Evolutionary conservation across 2,113 vertebrate species (phyloP).

Genomic region (Eclectus roratus): DNA sequence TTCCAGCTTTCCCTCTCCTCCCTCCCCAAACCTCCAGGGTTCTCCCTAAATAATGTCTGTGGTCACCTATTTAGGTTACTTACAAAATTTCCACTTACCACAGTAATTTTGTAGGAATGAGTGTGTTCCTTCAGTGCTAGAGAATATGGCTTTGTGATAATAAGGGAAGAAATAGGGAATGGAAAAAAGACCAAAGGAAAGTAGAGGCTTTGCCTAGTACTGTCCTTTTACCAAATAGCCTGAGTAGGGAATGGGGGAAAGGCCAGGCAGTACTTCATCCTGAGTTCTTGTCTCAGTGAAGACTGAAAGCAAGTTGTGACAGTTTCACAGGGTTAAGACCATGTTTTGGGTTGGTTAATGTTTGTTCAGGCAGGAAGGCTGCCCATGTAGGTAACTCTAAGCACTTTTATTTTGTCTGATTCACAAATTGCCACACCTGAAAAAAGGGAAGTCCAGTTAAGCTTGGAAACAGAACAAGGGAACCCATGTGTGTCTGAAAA

Average conservation of each 20-base stretch:
- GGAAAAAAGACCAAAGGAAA: neutral
- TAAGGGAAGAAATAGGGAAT: neutral
- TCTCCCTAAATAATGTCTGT: slow-evolving; percentile 36
- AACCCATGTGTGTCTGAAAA: neutral
- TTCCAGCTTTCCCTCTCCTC: neutral
- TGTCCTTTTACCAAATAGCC: neutral
- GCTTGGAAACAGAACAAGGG: neutral
- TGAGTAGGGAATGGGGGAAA: neutral
- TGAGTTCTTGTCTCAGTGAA: neutral
- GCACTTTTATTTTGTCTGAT: neutral
- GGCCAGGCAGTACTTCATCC: neutral
- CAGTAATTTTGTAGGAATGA: neutral
- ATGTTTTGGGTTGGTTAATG: neutral
- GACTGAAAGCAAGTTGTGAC: neutral
- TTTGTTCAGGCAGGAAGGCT: neutral
- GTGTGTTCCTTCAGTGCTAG: neutral
- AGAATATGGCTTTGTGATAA: neutral
- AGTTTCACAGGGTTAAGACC: neutral
- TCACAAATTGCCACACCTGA: neutral
- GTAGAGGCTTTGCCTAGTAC: neutral
- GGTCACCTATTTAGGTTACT: slow-evolving; percentile 17
- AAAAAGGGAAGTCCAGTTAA: neutral
- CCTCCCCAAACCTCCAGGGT: neutral
- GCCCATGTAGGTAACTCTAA: neutral
- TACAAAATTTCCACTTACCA: slow-evolving; percentile 24